Conservation (phyloP, 2,113 vertebrate genomes). For the Lagopus leucura region DNA sequence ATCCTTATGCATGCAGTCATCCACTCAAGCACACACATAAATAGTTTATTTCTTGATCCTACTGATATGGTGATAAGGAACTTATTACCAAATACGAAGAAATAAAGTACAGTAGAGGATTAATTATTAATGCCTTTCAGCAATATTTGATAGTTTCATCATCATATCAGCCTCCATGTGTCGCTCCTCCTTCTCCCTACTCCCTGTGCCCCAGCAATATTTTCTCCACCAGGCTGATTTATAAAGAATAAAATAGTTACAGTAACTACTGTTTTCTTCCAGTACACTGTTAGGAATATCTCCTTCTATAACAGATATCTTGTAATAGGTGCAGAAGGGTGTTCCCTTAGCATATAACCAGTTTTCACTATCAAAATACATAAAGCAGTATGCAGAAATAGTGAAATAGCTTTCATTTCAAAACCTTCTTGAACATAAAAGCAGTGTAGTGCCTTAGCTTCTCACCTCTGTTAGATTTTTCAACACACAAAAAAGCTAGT, state of each 20-base stretch:
- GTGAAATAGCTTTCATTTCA: background rate
- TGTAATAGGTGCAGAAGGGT: background rate
- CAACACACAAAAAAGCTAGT: background rate
- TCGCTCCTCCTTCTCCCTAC: background rate
- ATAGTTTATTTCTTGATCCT: background rate
- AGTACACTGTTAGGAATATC: background rate
- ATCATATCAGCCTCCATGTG: background rate
- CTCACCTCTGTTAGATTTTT: background rate
- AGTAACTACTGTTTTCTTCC: background rate
- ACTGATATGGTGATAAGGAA: background rate
- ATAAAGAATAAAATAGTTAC: background rate
- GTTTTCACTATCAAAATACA: background rate
- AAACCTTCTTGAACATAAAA: background rate
- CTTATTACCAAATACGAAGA: background rate
- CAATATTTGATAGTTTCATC: background rate
- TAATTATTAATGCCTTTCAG: background rate
- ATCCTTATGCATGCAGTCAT: background rate
- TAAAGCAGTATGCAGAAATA: background rate
- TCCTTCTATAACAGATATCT: background rate
- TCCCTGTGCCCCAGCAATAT: background rate
- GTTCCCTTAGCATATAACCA: background rate
- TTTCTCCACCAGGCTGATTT: background rate
- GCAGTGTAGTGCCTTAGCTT: background rate
- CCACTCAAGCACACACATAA: background rate
- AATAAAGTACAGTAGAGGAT: background rate